These are phyloP conservation scores for Griposia aprilina DNA, from an alignment of 2,888 invertebrate genomes.

Conservation along the genomic window DNA sequence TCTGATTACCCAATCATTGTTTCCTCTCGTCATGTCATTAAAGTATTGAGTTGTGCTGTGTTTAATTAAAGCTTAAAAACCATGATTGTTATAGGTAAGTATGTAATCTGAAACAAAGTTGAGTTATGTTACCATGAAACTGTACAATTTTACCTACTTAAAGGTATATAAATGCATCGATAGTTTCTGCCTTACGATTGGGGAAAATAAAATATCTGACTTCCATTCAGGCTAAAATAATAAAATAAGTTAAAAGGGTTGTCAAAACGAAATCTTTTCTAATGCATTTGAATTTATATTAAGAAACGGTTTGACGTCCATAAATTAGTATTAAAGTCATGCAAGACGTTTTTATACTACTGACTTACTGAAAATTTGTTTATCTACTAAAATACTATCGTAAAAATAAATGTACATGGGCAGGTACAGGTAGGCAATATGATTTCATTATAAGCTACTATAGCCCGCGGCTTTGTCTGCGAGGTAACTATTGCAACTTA, in stretches of 20 bases:
- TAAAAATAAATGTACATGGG: conserved; percentile 1
- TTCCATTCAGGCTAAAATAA: not conserved
- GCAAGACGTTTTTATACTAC: conserved; percentile 7
- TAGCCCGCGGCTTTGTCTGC: not conserved
- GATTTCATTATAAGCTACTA: not conserved
- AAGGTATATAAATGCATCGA: not conserved
- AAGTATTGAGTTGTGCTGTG: not conserved
- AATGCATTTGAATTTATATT: not conserved
- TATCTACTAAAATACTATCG: conserved; percentile 9
- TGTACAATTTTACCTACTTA: not conserved
- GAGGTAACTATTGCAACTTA: conserved; percentile 1
- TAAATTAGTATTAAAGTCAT: not conserved
- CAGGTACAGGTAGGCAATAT: not conserved
- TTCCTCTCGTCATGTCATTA: conserved; percentile 5
- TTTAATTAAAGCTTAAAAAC: not conserved
- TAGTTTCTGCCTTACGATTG: not conserved
- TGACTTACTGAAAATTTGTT: conserved; percentile 15
- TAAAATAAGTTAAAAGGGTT: not conserved
- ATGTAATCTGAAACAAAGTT: not conserved
- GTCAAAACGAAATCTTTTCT: not conserved
- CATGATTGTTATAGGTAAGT: not conserved
- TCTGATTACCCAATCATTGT: conserved; percentile 28
- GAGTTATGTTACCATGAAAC: not conserved
- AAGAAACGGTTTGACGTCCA: not conserved
- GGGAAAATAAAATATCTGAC: not conserved